These are phyloP conservation scores for Anthrax anthrax DNA, from an alignment of 2,888 invertebrate species.

Conservation along the genomic window DNA sequence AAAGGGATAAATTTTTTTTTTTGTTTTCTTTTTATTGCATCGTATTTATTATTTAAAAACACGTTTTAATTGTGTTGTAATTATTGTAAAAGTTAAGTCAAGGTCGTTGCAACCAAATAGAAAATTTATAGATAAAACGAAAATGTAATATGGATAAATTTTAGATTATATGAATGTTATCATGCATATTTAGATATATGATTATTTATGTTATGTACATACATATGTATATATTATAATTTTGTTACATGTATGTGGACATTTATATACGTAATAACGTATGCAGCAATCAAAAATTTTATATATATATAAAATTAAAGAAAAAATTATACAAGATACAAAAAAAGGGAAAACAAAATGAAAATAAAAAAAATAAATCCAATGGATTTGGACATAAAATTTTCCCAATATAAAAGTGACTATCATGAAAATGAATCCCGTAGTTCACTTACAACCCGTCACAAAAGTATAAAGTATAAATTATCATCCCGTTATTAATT, in stretches of 20 bases:
- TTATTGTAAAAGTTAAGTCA: not conserved
- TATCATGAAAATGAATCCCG: not conserved
- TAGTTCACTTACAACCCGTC: not conserved
- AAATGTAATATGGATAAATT: no score
- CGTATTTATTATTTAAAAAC: not conserved
- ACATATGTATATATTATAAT: no score
- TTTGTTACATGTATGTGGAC: no score
- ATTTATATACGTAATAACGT: no score
- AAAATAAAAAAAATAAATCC: not conserved
- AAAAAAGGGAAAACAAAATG: not conserved
- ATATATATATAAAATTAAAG: not conserved
- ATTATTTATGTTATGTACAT: no score
- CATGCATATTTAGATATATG: no score
- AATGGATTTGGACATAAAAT: not conserved
- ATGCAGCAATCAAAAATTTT: not conserved
- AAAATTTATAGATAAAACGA: no score
- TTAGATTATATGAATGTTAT: no score
- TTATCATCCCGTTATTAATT: not conserved
- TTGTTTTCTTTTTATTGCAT: no score
- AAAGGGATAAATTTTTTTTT: no score
- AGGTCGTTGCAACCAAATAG: no score
- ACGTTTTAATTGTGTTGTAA: not conserved
- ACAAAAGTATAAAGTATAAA: not conserved
- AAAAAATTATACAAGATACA: not conserved
- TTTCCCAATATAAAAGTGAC: not conserved